Evolutionary conservation across 2,113 vertebrate species (phyloP), one percentile per base, ranked within the genome.

Genomic region (Notarius lentiginosus): DNA sequence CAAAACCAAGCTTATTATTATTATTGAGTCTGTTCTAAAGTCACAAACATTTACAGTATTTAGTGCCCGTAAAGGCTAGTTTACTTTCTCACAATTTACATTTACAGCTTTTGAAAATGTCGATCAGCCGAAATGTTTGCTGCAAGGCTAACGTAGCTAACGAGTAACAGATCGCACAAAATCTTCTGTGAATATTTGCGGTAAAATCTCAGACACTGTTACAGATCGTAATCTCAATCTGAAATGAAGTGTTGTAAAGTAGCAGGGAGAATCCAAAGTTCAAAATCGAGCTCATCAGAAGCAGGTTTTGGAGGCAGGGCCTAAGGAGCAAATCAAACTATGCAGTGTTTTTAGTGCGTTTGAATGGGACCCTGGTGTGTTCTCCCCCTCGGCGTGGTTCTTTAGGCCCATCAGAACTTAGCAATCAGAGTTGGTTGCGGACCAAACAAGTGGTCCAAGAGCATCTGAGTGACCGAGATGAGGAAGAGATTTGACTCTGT

Each of bases 1-100:
- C 63, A 73, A 88, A 88, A 68, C 53, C 76, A 87, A 87, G 82
- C 82, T 87, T 77, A 81, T 49, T 11, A 72, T 61, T 80, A 79
- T 70, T 72, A 66, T 58, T 84, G 56, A 20, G 8, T 34, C 6
- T 9, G 47, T 17, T 73, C 30, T 68, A 51, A 47, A 60, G 10
- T 84, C 79, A 47, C 20, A 58, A 27, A 30, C n/a, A 8, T 41
- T 18, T 41, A 11, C 82, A 87, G 82, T 89, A 68, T 87, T 89
- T 86, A 30, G 27, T 53, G 70, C 41, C 20, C 70, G 66, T 49
- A 20, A 77, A 83, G 7, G 30, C 70, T 83, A 22, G 47, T 83
- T 86, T 89, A 61, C 82, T 68, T 83, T 70, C 51, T 70, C 75
- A 6, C 47, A 15, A 8, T 15, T 77, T 14, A 41, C 6, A 20